Percentiles rank a stretch among this genome's conserved stretches.
phyloP scores from a whole-genome alignment of 1,140 invertebrate species.

The Elymnias hypermnestra region DNA sequence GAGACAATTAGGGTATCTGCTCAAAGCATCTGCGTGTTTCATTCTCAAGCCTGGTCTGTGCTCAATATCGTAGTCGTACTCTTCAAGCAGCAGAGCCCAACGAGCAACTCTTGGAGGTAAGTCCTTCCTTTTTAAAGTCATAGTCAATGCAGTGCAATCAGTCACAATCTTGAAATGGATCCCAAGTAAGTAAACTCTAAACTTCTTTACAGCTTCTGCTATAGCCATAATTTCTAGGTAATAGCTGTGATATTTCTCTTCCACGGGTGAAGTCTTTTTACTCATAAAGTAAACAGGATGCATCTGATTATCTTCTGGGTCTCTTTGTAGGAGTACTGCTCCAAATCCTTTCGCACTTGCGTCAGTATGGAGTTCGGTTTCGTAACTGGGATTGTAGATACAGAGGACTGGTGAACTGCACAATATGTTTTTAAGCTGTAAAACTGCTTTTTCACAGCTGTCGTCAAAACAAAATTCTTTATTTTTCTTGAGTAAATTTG shows the following conservation, averaged over 20 bases:
- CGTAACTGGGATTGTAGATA: constrained; percentile 39
- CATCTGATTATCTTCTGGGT: too few species aligned
- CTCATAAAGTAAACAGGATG: too few species aligned
- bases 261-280: constrained; percentile 12
- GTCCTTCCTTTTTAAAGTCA: constrained; percentile 58
- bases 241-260: constrained; percentile 64
- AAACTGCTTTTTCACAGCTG: constrained; percentile 15
- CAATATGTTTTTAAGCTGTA: constrained; percentile 22
- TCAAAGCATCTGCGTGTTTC: constrained; percentile 64
- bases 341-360: too few species aligned
- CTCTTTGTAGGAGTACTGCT: too few species aligned
- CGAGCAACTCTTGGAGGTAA: constrained; percentile 29
- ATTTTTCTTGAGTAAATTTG: constrained; percentile 35
- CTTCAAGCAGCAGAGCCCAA: constrained; percentile 34
- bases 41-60: constrained; percentile 46
- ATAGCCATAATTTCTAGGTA: constrained; percentile 74
- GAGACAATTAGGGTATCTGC: constrained; percentile 35
- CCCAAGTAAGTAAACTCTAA: constrained; percentile 68
- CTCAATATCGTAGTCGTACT: constrained; percentile 45
- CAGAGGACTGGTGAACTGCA: constrained; percentile 35
- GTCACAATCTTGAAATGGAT: constrained; percentile 66
- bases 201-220: constrained; percentile 69
- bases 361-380: too few species aligned
- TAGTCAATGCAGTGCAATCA: constrained; percentile 47
- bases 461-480: constrained; percentile 22